Base-by-base conservation (phyloP, 2,888 invertebrate species). In the Uropetala carovei region DNA sequence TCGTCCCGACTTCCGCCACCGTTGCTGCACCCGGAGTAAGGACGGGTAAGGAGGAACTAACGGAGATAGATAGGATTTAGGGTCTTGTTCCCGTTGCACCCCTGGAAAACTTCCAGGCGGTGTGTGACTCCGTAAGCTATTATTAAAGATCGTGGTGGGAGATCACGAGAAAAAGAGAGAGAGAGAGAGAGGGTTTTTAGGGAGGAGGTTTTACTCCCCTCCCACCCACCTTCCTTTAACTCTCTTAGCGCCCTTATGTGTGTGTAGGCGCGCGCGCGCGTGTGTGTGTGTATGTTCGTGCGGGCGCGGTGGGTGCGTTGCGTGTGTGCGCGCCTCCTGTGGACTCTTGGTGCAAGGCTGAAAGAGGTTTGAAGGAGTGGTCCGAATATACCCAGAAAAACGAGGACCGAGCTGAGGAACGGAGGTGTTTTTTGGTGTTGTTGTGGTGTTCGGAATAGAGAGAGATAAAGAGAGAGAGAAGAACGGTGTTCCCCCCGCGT, bases 71-170 rank as follows among this genome's bases (percentile, higher is more conserved):
- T 22, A 75, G 27, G 5, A n/a, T n/a, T n/a, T 30, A 27, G 86
- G 16, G 86, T 56, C 43, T 86, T 60, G 64, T 86, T 89, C 89
- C 60, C 30, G 86, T 30, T 89, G 89, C 89, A 89, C 89, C 64
- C 64, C 89, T 89, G 89, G 89, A 89, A 89, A 60, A 89, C 30
- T 89, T 89, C 89, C 89, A 89, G 89, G 68, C 89, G n/a, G 64
- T 64, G 64, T 68, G 64, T 64, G 89, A 68, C 89, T 89, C 89
- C 89, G 89, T 89, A 89, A 89, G 89, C 89, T 89, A 89, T 89
- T 89, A 89, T 89, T 89, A 89, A 89, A 64, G 64, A 89, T 64
- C 89, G n/a, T 43, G 64, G 27, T 59, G 68, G 89, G 68, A 89
- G 89, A 89, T 68, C 64, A 43, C 10, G 56, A 43, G 64, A 13